Base-by-base conservation (phyloP, 2,797 vertebrate species). In the Galaxias olidus region DNA sequence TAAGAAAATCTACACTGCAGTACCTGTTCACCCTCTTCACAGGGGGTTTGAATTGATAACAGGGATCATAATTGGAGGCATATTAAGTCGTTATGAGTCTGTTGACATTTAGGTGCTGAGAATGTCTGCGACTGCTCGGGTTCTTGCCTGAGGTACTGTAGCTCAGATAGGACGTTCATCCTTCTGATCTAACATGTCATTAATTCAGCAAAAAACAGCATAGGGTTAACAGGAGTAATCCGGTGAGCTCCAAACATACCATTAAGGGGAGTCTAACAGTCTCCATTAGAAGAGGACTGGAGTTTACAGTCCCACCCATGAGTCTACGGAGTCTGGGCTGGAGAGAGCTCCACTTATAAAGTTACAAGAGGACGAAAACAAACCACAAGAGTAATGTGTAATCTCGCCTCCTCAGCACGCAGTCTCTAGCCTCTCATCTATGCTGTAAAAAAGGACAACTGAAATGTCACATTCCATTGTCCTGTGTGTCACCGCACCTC, bases 241-340 rank as follows among this genome's bases (percentile, higher is more conserved):
- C 62, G 47, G 42, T 30, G 49, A 72, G 61, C 51, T 58, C 63
- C 71, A 58, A 86, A 80, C 80, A 71, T 81, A 55, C 72, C 86
- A 88, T 91, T 88, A 82, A 42, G 72, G 12, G n/a, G 9, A 71
- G 41, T 19, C 19, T 50, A 61, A 68, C 62, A 69, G 65, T 76
- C 75, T 55, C 79, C 72, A 84, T 86, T 87, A 83, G 47, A 41
- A 61, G 49, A 53, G 50, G 41, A 61, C 55, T 69, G 71, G 75
- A 71, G 75, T 74, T 84, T 79, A 67, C 68, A 69, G 71, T 50
- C 67, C 66, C 73, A 65, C 72, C 75, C 57, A 72, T 76, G 72
- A 59, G 62, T 49, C 61, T 57, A 66, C 18, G 57, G 57, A 52
- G 58, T 59, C 61, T 66, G 63, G 60, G 51, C 54, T 66, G 49